Evolutionary conservation across 2,113 vertebrate species (phyloP), one percentile per base, ranked within the genome.

Genomic region (Hipposideros armiger): DNA sequence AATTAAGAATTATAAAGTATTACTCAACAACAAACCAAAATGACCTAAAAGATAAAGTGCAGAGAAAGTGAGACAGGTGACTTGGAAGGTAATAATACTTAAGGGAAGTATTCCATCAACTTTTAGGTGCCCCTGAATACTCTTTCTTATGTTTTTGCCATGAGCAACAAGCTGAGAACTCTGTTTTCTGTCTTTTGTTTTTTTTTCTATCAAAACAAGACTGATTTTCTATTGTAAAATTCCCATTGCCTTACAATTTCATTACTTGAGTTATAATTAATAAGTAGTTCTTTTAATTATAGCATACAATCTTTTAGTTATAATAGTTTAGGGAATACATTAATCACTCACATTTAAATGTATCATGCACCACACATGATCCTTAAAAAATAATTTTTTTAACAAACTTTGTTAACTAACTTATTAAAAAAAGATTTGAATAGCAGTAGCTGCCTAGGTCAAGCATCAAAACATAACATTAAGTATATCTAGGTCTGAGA

Each of bases 291-390:
- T 77, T 87, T 47, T 72, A 95, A 90, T 86, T 20, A 30, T 78
- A 94, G 52, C 26, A 87, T 17, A 82, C 45, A 56, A 83, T 42
- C 11, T 54, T 67, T 30, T 54, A 85, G 42, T 91, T 92, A 87
- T 10, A 28, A 70, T 74, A 73, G 58, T 89, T 62, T 88, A 94
- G 95, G 86, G 92, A 96, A 87, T 24, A 56, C 0, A 0, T 94
- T 97, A 95, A 94, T 96, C 92, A 95, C 50, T 73, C 7, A 2
- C 24, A 95, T 95, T 95, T 93, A 97, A 91, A 20, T 70, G n/a
- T 0, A 45, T 52, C 3, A 13, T 86, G 84, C 85, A 26, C 11
- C 20, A 91, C 2, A 52, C 14, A 42, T n/a, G 90, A 90, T 66
- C 11, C 70, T 97, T 90, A 87, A 95, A 94, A 60, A 11, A 52